A percentile compares a stretch with the other conserved stretches of the same genome.
phyloP scores from a whole-genome alignment of 2,797 vertebrate genomes.

The Acropternis orthonyx region DNA sequence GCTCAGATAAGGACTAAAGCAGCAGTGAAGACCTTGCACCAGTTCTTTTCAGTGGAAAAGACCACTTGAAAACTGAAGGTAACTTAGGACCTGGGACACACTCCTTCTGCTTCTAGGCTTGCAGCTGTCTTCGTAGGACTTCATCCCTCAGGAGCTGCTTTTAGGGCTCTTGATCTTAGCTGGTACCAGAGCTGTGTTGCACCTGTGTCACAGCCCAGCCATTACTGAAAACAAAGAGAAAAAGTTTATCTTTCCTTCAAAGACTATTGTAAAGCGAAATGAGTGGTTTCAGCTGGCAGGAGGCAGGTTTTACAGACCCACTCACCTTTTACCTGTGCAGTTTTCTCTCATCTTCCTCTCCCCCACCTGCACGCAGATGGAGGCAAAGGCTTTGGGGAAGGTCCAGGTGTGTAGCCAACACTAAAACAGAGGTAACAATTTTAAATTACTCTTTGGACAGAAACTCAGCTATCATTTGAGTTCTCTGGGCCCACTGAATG shows the following conservation, averaged over 20 bases:
- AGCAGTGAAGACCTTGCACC: not conserved
- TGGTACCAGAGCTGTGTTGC: not conserved
- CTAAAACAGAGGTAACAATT: not conserved
- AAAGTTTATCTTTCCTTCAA: not conserved
- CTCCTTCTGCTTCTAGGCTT: not conserved
- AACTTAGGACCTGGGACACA: not conserved
- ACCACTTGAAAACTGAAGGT: not conserved
- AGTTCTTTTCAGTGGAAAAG: not conserved
- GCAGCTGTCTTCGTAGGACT: not conserved
- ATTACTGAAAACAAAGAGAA: not conserved
- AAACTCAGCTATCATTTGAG: not conserved
- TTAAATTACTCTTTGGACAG: not conserved
- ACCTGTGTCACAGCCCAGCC: not conserved
- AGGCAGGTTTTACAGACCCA: not conserved
- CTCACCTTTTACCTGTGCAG: not conserved
- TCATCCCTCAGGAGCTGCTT: not conserved
- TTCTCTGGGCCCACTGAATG: not conserved
- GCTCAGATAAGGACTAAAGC: not conserved
- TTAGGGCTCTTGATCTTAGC: not conserved
- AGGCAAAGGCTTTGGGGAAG: not conserved
- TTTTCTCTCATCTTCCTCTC: not conserved
- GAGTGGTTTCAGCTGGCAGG: not conserved
- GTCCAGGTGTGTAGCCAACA: too few species aligned
- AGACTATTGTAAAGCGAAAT: not conserved
- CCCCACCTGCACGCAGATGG: not conserved